phyloP scores from a whole-genome alignment of 2,113 vertebrate genomes.

The Heterocephalus glaber region DNA sequence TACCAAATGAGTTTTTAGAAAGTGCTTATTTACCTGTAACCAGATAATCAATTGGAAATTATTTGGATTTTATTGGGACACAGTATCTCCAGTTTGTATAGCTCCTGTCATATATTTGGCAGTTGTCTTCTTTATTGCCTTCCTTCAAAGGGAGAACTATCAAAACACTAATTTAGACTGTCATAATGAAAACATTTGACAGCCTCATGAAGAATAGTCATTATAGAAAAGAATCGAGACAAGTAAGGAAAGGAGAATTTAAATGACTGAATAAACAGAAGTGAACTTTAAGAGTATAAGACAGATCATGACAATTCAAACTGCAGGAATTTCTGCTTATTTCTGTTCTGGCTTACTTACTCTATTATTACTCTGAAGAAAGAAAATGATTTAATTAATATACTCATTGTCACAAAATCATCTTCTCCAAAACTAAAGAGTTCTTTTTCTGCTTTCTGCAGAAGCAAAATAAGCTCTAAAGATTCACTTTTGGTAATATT shows the following conservation, averaged over 20 bases:
- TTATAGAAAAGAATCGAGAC: conserved; percentile 82
- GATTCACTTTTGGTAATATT: conserved; percentile 38
- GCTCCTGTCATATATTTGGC: conserved; percentile 81
- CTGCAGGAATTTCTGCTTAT: conserved; percentile 74
- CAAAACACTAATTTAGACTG: conserved; percentile 87
- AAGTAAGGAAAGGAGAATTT: conserved; percentile 82
- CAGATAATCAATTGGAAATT: conserved; percentile 64
- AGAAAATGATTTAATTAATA: conserved; percentile 69
- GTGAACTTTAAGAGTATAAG: conserved; percentile 80
- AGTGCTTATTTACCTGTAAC: conserved; percentile 78
- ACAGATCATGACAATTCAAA: conserved; percentile 81
- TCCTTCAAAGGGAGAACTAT: conserved; percentile 84
- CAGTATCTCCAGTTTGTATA: conserved; percentile 77
- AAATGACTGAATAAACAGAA: conserved; percentile 85
- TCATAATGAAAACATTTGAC: conserved; percentile 85
- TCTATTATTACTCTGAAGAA: conserved; percentile 79
- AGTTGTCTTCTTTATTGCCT: conserved; percentile 85
- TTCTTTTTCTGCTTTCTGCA: conserved; percentile 56
- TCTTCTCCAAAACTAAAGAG: conserved; percentile 70
- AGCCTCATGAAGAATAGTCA: conserved; percentile 84
- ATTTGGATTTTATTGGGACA: conserved; percentile 80
- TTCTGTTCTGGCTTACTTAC: conserved; percentile 76
- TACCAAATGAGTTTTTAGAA: conserved; percentile 66
- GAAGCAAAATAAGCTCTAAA: conserved; percentile 71
- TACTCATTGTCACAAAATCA: conserved; percentile 72